A percentile compares a stretch with the other conserved stretches of the same genome.
Conservation (phyloP, 2,113 vertebrate species). For the Mandrillus leucophaeus region DNA sequence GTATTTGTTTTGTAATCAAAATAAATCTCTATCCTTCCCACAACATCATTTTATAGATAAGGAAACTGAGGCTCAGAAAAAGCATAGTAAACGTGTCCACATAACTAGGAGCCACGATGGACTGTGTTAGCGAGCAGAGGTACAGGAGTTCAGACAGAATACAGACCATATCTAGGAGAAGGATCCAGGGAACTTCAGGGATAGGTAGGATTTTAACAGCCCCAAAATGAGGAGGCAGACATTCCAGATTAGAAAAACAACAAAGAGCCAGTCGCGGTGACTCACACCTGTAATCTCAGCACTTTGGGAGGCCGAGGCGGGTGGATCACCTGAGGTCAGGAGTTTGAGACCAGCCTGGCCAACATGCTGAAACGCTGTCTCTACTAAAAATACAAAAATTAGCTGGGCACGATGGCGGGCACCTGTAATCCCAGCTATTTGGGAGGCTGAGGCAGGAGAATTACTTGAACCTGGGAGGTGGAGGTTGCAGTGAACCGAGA, state of each 20-base stretch:
- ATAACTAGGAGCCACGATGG: neutral
- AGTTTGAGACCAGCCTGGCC: no score
- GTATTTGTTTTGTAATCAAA: neutral
- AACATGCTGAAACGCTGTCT: no score
- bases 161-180: neutral
- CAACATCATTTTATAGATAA: neutral
- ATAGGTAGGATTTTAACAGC: neutral
- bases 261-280: no score
- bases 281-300: no score
- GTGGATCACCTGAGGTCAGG: no score
- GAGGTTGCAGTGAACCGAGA: no score
- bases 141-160: neutral
- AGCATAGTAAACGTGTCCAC: neutral
- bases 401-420: no score
- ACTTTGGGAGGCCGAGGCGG: no score
- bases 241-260: neutral
- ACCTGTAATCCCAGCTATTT: no score
- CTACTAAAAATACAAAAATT: no score
- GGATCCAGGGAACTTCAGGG: neutral
- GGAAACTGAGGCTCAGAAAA: neutral
- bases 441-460: no score
- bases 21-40: neutral
- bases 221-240: neutral
- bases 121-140: neutral
- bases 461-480: no score